Base-by-base conservation (phyloP, 2,888 invertebrate species). In the Trachelus tabidus region DNA sequence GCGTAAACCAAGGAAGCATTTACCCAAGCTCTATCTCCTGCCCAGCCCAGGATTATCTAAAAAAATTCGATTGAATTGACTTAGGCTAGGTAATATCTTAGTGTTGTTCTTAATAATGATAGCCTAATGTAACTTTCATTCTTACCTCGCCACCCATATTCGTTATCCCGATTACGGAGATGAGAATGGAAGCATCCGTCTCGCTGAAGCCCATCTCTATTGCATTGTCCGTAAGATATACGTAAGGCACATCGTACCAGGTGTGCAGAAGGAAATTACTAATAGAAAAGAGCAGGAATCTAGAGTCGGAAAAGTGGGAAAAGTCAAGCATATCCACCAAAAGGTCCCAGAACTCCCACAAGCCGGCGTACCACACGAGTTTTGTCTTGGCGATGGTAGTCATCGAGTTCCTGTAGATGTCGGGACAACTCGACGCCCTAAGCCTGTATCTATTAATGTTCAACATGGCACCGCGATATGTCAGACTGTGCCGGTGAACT, bases 191-290 rank as follows among this genome's bases (percentile, higher is more conserved):
- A 0, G 96, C 94, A 86, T 95, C 94, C 11, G 94, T 94, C 87
- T 96, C 95, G 81, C 94, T 93, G 90, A 95, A 95, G 34, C 96
- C 96, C 91, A 95, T 93, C 87, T 94, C 94, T 73, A 94, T 93
- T 12, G 96, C 96, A 90, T 95, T 95, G 90, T 98, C 98, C 3
- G 96, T 95, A 83, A 98, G 94, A 92, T 97, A 98, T 84, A 98
- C 96, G 91, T 98, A 98, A 3, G 98, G 97, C 78, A 98, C 97
- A 91, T 98, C 98, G 92, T 96, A 96, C 96, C 98, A 98, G 87
- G 96, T 95, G 93, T 98, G 98, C 82, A 98, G 93, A 34, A 98
- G 93, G 91, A 98, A 97, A 92, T 98, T 98, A 79, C 97, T 97
- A 33, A 98, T 90, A 34, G 96, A 95, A 92, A 98, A 98, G 76